These are phyloP conservation scores for Xestobium rufovillosum DNA, from an alignment of 2,888 invertebrate species.

Conservation along the genomic window DNA sequence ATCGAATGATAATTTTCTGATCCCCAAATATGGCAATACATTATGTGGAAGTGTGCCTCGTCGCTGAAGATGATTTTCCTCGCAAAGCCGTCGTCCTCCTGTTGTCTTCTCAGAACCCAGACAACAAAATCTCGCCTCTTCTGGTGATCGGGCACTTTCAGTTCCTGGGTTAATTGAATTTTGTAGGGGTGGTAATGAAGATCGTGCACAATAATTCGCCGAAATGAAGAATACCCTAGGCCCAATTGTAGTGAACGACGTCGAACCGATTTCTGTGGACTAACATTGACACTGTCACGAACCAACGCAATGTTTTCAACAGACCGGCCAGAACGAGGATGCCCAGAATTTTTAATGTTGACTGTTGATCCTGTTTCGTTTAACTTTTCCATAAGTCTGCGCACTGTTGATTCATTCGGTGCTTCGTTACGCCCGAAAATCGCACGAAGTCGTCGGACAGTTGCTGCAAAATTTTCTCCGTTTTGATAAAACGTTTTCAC, in stretches of 20 bases:
- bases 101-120: too few species aligned
- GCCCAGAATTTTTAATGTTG: background rate
- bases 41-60: too few species aligned
- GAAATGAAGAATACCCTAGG: background rate
- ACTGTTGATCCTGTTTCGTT: background rate
- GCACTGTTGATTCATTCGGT: constrained; percentile 21
- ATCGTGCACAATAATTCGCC: background rate
- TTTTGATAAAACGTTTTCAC: background rate
- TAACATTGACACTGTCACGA: background rate
- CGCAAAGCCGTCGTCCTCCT: too few species aligned
- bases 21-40: too few species aligned
- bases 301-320: background rate
- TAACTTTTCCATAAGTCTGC: background rate
- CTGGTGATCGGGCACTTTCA: too few species aligned
- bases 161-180: background rate
- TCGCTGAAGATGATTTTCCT: too few species aligned
- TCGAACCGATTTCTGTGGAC: background rate
- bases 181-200: background rate
- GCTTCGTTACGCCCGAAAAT: constrained; percentile 21
- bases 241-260: background rate
- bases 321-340: background rate
- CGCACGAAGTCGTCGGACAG: constrained; percentile 14
- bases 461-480: constrained; percentile 11
- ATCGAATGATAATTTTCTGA: too few species aligned
- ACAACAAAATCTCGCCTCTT: too few species aligned